Percentiles rank a stretch among this genome's conserved stretches.
phyloP scores from a whole-genome alignment of 2,888 invertebrate genomes.

The Caenorhabditis afra region DNA sequence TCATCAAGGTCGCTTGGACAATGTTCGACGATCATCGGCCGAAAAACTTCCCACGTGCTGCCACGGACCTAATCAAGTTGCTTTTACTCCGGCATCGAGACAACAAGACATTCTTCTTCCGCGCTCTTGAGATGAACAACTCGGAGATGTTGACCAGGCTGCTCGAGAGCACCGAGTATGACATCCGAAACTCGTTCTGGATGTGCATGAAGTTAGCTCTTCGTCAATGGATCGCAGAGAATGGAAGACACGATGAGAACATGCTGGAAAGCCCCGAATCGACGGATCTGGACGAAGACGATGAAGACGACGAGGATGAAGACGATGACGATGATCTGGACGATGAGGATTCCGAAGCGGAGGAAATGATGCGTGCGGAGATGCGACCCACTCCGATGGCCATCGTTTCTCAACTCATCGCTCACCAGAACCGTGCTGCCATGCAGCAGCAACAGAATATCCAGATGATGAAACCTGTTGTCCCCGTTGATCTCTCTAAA shows the following conservation, averaged over 20 bases:
- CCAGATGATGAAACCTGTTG: conserved; percentile 25
- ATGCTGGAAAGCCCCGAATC: conserved; percentile 47
- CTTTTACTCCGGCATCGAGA: conserved; percentile 31
- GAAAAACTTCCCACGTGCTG: conserved; percentile 41
- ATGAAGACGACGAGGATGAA: conserved; percentile 43
- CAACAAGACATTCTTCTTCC: conserved; percentile 42
- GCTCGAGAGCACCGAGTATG: conserved; percentile 46
- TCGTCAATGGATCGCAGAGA: conserved; percentile 40
- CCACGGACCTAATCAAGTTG: conserved; percentile 38
- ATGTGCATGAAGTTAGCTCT: conserved; percentile 42
- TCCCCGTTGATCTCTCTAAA: conserved; percentile 38
- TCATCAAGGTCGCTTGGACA: conserved; percentile 39
- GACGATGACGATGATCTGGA: conserved; percentile 51
- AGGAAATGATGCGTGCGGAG: conserved; percentile 39
- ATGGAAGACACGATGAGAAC: conserved; percentile 38
- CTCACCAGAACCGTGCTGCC: conserved; percentile 8
- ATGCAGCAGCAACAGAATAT: too few relatives aligned
- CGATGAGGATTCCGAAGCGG: conserved; percentile 55
- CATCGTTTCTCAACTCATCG: conserved; percentile 22
- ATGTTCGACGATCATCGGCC: conserved; percentile 57
- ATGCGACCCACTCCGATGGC: conserved; percentile 24
- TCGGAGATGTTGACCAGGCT: conserved; percentile 38
- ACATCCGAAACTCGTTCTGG: conserved; percentile 51
- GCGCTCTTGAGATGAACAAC: conserved; percentile 28
- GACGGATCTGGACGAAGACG: conserved; percentile 49